Evolutionary conservation across 2,888 invertebrate species (phyloP), one percentile per base, ranked within the genome.

Genomic region (Trichopoda pennipes): DNA sequence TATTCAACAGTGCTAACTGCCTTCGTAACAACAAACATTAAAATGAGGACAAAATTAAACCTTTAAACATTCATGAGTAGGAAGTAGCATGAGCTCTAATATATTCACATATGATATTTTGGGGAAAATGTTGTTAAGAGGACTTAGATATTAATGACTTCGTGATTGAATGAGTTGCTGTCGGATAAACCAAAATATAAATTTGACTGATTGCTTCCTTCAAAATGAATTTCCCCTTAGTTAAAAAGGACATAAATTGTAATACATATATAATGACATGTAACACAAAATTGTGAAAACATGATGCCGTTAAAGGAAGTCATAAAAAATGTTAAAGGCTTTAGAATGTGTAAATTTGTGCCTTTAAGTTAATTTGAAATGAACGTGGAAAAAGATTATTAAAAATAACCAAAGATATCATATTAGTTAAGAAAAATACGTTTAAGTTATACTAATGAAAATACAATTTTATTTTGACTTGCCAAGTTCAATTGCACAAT

Each of bases 101-200:
- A 44, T 16, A 32, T n/a, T n/a, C n/a, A n/a, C 42, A 19, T 53
- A 7, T 23, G 53, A 16, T 14, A 47, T 61, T 69, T 60, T 17
- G 17, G 19, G n/a, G 12, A 77, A 23, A 58, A 63, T 23, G 12
- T 63, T 23, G 12, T 63, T 38, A 49, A 44, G 49, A 79, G 60
- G 68, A 74, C 68, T 77, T 56, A 32, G 14, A 61, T 74, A 55
- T 69, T 68, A 68, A 74, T 74, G 81, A 85, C 86, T 90, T 88
- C 90, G 90, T 90, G 90, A 89, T 89, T 70, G 64, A 85, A 86
- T 88, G 89, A 88, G 89, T 89, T 86, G 86, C 87, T 89, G 88
- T 88, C 90, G 89, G 90, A 90, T 90, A 90, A 90, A 88, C 89
- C 86, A 87, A 88, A 90, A 89, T 90, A 90, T 89, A 82, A 90